These are phyloP conservation scores for Heliothis peltigera DNA, from an alignment of 2,888 invertebrate genomes.

Conservation along the genomic window DNA sequence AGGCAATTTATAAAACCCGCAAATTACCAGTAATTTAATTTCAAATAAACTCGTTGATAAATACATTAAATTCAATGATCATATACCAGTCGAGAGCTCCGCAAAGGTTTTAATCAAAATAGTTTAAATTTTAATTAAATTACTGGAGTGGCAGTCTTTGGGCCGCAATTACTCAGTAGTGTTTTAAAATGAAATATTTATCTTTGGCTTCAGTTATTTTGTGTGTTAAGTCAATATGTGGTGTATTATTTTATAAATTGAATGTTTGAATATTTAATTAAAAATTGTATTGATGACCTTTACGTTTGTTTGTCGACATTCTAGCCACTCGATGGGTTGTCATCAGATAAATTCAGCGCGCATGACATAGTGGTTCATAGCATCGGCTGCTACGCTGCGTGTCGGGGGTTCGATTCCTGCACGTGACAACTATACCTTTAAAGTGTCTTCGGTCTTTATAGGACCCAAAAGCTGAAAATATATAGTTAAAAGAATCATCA, in stretches of 20 bases:
- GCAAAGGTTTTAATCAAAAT: constrained; percentile 40
- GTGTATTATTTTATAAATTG: neutral
- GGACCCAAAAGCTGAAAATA: no score
- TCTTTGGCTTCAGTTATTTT: neutral
- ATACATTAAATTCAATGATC: constrained; percentile 20
- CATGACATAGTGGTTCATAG: no score
- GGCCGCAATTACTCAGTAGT: neutral
- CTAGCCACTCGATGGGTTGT: neutral
- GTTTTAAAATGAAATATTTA: constrained; percentile 3
- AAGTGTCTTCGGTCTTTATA: no score
- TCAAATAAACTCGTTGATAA: constrained; percentile 32
- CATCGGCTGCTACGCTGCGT: no score
- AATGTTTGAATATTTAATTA: neutral
- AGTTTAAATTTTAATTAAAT: constrained; percentile 22
- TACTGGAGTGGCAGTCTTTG: constrained; percentile 15
- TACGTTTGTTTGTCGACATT: neutral
- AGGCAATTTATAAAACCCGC: constrained; percentile 24
- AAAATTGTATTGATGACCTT: neutral
- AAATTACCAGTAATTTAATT: constrained; percentile 42
- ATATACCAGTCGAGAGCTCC: constrained; percentile 13
- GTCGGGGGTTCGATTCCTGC: no score
- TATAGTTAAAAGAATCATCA: no score
- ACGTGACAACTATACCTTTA: no score
- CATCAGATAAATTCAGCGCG: no score
- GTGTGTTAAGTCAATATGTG: neutral